These are phyloP conservation scores for Scaptodrosophila lebanonensis DNA, from an alignment of 1,140 invertebrate genomes.

Conservation along the genomic window DNA sequence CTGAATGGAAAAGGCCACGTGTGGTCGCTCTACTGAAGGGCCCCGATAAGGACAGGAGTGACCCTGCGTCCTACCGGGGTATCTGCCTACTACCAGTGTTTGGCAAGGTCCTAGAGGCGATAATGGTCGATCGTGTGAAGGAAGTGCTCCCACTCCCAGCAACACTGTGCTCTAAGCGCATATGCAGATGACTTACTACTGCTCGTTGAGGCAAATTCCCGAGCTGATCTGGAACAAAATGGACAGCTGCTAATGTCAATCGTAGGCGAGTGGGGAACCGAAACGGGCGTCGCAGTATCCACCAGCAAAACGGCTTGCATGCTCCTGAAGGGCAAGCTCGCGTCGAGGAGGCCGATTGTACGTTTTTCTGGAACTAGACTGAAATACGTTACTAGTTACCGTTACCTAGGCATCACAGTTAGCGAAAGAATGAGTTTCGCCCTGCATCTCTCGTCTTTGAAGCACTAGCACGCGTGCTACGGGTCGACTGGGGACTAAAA, in stretches of 20 bases:
- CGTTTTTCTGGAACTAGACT: neutral
- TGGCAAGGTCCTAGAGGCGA: neutral
- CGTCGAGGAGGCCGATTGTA: neutral
- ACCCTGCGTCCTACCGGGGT: neutral
- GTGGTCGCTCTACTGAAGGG: conserved; percentile 9
- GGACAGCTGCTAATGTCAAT: neutral
- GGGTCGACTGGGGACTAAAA: neutral
- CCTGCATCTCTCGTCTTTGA: neutral
- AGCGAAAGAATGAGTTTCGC: neutral
- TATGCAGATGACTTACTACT: too few species aligned
- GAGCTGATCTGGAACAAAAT: neutral
- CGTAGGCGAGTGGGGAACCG: neutral
- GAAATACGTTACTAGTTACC: neutral
- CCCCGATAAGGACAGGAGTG: conserved; percentile 5
- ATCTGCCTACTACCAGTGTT: conserved; percentile 4
- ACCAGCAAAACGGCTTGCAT: neutral
- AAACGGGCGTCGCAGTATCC: neutral
- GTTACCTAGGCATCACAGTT: too few species aligned
- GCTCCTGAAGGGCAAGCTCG: neutral
- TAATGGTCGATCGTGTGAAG: neutral
- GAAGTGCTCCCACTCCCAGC: neutral
- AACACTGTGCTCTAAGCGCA: neutral
- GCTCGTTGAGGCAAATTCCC: neutral
- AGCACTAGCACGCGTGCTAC: neutral
- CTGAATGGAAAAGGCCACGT: conserved; percentile 3